Conservation (phyloP, 1,140 invertebrate genomes). For the Sarcophaga bullata region DNA sequence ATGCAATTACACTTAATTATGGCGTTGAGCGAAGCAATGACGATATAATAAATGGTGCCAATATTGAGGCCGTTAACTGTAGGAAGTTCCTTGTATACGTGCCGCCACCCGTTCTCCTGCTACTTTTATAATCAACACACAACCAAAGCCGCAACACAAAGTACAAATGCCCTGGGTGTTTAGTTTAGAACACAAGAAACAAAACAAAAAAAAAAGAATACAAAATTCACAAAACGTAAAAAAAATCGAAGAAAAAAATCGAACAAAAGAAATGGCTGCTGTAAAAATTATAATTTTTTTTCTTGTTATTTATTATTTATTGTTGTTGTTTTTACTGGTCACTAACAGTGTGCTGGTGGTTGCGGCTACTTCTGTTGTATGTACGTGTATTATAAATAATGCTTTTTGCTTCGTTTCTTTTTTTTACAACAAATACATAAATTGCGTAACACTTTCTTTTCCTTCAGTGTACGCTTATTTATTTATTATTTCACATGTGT, state of each 20-base stretch:
- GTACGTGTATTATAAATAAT: background rate
- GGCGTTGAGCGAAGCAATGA: slow-evolving; percentile 11
- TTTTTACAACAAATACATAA: slow-evolving; percentile 34
- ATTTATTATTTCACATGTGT: no score
- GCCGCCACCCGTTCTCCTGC: background rate
- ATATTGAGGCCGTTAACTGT: slow-evolving; percentile 20
- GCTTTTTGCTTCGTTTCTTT: slow-evolving; percentile 35
- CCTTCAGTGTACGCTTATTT: slow-evolving; percentile 36
- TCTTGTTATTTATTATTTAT: slow-evolving; percentile 1
- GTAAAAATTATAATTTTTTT: background rate
- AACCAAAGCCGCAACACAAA: background rate
- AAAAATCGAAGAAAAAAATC: no score
- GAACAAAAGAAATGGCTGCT: background rate
- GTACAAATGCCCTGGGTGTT: slow-evolving; percentile 16
- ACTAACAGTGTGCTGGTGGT: background rate
- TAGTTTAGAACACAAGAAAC: background rate
- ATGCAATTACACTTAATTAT: slow-evolving; percentile 25
- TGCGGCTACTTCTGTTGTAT: slow-evolving; percentile 20
- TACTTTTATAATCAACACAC: background rate
- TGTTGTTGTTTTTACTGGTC: background rate
- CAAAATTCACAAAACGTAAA: no score
- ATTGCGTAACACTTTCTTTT: slow-evolving; percentile 46
- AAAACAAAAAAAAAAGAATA: background rate
- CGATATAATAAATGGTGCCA: background rate
- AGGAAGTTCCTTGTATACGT: slow-evolving; percentile 33